Conservation (phyloP, 2,113 vertebrate species). For the Aptenodytes forsteri region DNA sequence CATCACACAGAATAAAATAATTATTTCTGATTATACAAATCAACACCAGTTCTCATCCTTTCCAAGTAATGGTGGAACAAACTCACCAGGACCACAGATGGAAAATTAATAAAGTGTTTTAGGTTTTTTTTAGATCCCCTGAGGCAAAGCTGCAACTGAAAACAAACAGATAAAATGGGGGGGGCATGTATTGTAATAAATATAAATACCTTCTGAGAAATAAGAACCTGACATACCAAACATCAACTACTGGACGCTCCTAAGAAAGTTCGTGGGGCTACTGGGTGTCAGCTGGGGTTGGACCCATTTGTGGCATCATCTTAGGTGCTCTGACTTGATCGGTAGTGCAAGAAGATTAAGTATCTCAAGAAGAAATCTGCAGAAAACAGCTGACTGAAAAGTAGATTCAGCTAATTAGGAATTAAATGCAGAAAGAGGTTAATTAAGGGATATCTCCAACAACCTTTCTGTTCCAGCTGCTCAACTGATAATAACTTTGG, state of each 20-base stretch:
- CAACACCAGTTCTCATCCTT: neutral
- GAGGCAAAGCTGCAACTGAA: neutral
- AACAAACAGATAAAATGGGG: neutral
- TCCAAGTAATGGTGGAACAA: neutral
- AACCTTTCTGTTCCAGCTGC: neutral
- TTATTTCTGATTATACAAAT: neutral
- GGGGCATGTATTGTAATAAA: neutral
- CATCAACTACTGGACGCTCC: neutral
- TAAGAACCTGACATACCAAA: neutral
- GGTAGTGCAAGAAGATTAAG: neutral
- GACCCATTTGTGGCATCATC: neutral
- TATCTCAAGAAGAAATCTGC: neutral
- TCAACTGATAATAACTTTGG: neutral
- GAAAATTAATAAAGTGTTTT: neutral
- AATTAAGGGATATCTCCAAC: neutral
- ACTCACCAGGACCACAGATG: neutral
- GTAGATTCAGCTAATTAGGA: neutral
- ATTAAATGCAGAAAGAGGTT: neutral
- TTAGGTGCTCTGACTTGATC: neutral
- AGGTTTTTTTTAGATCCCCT: neutral
- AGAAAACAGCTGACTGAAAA: neutral
- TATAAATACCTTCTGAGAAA: neutral
- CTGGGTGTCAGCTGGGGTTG: neutral
- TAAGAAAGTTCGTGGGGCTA: rapidly evolving
- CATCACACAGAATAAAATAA: neutral